Base-by-base conservation (phyloP, 2,113 vertebrate genomes). In the Pelodiscus sinensis region DNA sequence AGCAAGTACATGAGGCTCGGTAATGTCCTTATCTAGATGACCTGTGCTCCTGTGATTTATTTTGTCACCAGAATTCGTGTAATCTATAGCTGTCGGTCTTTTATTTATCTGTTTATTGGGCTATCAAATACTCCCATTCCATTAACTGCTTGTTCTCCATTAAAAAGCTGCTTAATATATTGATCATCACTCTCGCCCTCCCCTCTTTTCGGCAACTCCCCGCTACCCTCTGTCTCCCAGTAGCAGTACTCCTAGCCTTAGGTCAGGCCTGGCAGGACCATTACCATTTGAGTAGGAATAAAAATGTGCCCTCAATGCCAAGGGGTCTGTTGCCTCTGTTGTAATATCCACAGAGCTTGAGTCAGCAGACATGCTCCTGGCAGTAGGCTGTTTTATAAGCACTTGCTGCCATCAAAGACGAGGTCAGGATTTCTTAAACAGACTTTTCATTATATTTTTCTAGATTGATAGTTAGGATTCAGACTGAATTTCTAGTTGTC, bases 101-200 rank as follows among this genome's bases (percentile, higher is more conserved):
- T 89, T 93, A 93, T 91, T 92, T 93, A 85, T 92, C 87, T 93
- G 71, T 92, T 73, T 93, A 52, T 55, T 88, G 73, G 84, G 19
- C 78, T 88, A 93, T 83, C 88, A 90, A 38, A 89, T 84, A 57
- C 79, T 90, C 73, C 86, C 51, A 79, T 94, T 93, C 90, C 88
- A 91, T 89, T 89, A 94, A 92, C 57, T 80, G 84, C 55, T 83
- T 87, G 51, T 90, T 88, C 35, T 88, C 82, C 83, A 11, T 29
- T 90, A 44, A 90, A 81, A 77, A 55, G 21, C 21, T 38, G 57
- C 27, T 88, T 81, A 81, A 75, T 77, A 50, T 52, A n/a, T 87
- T 88, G 84, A 84, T 58, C 58, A 62, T 81, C 0, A 0, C 82
- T 79, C 62, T 54, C 51, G 56, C 25, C 15, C 88, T 85, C 82